Conservation (phyloP, 2,888 invertebrate genomes). For the Pimpla rufipes region DNA sequence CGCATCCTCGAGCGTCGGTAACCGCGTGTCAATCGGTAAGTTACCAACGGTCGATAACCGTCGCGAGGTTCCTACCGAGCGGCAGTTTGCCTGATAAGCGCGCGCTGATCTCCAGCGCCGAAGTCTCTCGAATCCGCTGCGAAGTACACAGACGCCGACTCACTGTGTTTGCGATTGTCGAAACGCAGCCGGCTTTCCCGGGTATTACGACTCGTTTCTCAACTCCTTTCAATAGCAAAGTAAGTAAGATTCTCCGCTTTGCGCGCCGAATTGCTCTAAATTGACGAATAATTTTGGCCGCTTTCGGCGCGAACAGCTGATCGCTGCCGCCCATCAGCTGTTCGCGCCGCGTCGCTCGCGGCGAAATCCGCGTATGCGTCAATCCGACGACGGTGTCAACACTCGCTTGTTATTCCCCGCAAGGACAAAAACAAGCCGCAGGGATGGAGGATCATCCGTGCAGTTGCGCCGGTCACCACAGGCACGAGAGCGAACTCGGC, state of each 20-base stretch:
- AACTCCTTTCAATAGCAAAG: not conserved
- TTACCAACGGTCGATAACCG: constrained; percentile 23
- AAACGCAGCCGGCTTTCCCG: constrained; percentile 10
- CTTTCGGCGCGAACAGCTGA: not conserved
- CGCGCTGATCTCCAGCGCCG: not conserved
- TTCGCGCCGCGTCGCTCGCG: not conserved
- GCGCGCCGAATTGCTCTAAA: too few species aligned
- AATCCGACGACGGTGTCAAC: not conserved
- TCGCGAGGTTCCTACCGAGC: not conserved
- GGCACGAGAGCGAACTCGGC: constrained; percentile 88
- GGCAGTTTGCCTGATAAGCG: constrained; percentile 16
- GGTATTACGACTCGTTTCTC: not conserved
- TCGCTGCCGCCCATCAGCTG: constrained; percentile 3
- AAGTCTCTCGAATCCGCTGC: not conserved
- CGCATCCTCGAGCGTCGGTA: not conserved
- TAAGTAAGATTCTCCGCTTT: constrained; percentile 1
- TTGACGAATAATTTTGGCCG: too few species aligned
- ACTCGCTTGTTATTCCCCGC: not conserved
- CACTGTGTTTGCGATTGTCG: constrained; percentile 39
- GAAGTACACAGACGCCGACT: not conserved
- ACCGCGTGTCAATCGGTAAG: not conserved
- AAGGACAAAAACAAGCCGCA: not conserved
- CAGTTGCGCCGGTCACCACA: constrained; percentile 77
- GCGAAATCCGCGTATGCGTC: too few species aligned
- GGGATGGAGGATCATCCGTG: constrained; percentile 78